phyloP scores from a whole-genome alignment of 2,797 vertebrate species.

The Gymnocypris eckloni region DNA sequence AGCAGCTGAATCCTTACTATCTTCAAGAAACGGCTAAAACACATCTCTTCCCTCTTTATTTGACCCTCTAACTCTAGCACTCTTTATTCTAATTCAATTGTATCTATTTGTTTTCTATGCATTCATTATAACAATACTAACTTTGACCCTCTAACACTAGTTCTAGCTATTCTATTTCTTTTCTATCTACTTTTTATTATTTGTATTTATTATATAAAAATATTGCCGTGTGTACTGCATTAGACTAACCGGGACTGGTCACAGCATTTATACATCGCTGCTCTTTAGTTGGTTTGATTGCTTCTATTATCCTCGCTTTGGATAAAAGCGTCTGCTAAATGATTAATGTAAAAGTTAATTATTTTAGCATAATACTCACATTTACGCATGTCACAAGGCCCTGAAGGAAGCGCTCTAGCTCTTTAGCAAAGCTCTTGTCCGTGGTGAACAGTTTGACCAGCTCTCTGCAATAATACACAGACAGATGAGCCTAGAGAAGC shows the following conservation, averaged over 20 bases:
- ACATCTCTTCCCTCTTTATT: too few relatives aligned
- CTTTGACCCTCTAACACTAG: too few relatives aligned
- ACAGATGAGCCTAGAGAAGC: constrained; percentile 15
- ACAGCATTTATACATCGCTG: background rate
- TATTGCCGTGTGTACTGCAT: background rate
- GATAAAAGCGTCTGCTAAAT: background rate
- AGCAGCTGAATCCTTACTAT: too few relatives aligned
- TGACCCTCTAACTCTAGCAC: too few relatives aligned
- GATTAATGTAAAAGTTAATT: background rate
- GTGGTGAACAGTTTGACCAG: constrained; percentile 80
- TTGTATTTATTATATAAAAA: background rate
- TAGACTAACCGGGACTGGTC: background rate
- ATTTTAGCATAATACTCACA: constrained; percentile 68
- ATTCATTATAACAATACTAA: too few relatives aligned
- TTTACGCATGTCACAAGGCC: constrained; percentile 68
- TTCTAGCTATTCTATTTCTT: background rate
- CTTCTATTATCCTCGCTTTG: background rate
- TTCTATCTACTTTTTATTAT: background rate
- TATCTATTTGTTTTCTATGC: too few relatives aligned
- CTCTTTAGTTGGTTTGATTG: background rate
- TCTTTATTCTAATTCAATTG: too few relatives aligned
- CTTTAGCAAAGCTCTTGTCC: constrained; percentile 73
- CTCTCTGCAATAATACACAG: constrained; percentile 73
- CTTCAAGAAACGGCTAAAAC: too few relatives aligned
- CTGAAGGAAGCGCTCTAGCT: constrained; percentile 75